Percentiles rank a stretch among this genome's conserved stretches.
These are phyloP conservation scores for Hydroisotoma schaefferi DNA, from an alignment of 2,888 invertebrate species.

Conservation along the genomic window DNA sequence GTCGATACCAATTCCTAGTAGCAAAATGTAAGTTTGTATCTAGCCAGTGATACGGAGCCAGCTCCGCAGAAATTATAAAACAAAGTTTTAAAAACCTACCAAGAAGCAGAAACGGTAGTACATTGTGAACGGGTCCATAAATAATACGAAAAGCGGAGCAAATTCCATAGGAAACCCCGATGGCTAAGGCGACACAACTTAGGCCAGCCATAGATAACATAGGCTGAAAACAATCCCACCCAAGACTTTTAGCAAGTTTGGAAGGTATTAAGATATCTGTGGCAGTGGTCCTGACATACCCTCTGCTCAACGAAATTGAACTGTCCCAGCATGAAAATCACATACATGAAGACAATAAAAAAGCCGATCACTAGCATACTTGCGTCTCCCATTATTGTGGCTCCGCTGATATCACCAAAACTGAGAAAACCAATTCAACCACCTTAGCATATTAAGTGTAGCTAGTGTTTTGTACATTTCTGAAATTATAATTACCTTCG, in stretches of 20 bases:
- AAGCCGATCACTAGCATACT: conserved; percentile 67
- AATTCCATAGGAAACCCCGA: conserved; percentile 66
- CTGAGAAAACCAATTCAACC: conserved; percentile 52
- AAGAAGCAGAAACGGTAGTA: conserved; percentile 73
- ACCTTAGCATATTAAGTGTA: not conserved
- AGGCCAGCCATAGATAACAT: conserved; percentile 67
- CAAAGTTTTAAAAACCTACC: no score
- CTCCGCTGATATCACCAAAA: conserved; percentile 70
- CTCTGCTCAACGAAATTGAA: conserved; percentile 71
- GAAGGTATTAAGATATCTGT: not conserved
- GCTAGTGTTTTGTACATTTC: no score
- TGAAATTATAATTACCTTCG: conserved; percentile 55
- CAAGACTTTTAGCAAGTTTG: not conserved
- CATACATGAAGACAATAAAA: conserved; percentile 69
- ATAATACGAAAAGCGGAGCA: conserved; percentile 68
- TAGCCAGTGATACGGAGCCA: no score
- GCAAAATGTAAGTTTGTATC: no score
- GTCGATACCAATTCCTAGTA: conserved; percentile 75
- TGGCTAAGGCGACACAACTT: conserved; percentile 68
- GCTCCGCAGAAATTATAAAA: no score
- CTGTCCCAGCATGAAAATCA: conserved; percentile 68
- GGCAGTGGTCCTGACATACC: conserved; percentile 54
- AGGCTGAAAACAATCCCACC: conserved; percentile 54
- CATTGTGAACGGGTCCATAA: conserved; percentile 77
- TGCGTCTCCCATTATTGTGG: conserved; percentile 69